Evolutionary conservation across 2,888 invertebrate genomes (phyloP).

Genomic region (Slavum lentiscoides): DNA sequence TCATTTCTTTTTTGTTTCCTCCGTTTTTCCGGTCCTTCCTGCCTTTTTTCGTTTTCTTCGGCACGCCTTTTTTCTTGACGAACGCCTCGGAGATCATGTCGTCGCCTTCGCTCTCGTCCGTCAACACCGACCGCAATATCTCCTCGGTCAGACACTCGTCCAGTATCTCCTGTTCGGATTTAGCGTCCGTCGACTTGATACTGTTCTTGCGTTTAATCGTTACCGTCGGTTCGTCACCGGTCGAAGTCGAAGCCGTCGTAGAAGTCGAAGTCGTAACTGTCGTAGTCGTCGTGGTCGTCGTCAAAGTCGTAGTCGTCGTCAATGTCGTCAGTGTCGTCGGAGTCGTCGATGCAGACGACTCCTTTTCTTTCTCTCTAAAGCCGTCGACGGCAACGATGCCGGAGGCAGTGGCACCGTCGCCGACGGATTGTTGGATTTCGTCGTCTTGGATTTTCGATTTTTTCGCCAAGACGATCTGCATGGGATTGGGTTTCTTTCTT

Average conservation of each 20-base stretch:
- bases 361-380: constrained; percentile 47
- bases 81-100: constrained; percentile 47
- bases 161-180: constrained; percentile 42
- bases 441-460: constrained; percentile 38
- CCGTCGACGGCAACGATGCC: constrained; percentile 43
- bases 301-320: constrained; percentile 4
- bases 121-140: constrained; percentile 48
- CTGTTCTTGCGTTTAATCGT: constrained; percentile 26
- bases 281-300: constrained; percentile 38
- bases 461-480: constrained; percentile 46
- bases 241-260: constrained; percentile 31
- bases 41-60: constrained; percentile 54
- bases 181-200: constrained; percentile 23
- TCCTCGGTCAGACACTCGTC: constrained; percentile 49
- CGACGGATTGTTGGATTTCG: constrained; percentile 34
- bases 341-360: constrained; percentile 33
- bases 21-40: constrained; percentile 43
- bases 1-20: constrained; percentile 46
- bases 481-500: constrained; percentile 47
- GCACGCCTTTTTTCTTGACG: constrained; percentile 52
- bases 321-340: constrained; percentile 27
- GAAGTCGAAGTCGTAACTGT: constrained; percentile 32
- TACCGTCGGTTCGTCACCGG: constrained; percentile 24
- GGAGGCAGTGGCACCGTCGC: constrained; percentile 12
- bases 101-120: constrained; percentile 54